Evolutionary conservation across 2,888 invertebrate species (phyloP), one percentile per base, ranked within the genome.

Genomic region (Chrysotoxum bicinctum): DNA sequence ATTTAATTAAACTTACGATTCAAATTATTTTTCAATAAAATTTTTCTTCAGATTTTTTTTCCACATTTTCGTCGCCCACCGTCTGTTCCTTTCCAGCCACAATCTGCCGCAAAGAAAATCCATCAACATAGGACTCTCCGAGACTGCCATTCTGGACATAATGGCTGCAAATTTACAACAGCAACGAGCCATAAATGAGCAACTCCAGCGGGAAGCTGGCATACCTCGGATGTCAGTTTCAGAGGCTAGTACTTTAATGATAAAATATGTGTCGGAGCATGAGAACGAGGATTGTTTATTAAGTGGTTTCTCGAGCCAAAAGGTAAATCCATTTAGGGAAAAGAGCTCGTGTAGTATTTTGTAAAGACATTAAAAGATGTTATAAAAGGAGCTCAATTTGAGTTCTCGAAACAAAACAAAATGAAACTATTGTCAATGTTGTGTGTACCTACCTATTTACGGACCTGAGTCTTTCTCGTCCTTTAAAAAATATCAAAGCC

Each of bases 291-390:
- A 98, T 92, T 98, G 96, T 90, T 94, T 98, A 60, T 94, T 98
- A 87, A 97, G 97, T 87, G 98, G 98, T 8, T 98, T 98, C 92
- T 96, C 97, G 87, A 97, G 96, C 88, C 98, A 98, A 91, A 97
- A 98, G 91, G 97, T 97, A 16, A 98, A 98, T 93, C 98, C 98
- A 32, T 98, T 98, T 93, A 95, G 98, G 88, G 98, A 98, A 92
- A 98, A 98, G 93, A 97, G 96, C 91, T 96, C 97, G 81, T 98
- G 98, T 93, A 94, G 94, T 89, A 93, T 98, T 89, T 93, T 98
- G 88, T 98, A 96, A 95, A 88, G 1, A 16, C 9, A 12, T 0
- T 9, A 50, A 12, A 62, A 1, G 3, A 37, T 64, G 7, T 14
- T 3, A 48, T n/a, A 35, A 43, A 58, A 23, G 5, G 14, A 56